Percentiles rank a stretch among this genome's conserved stretches.
Evolutionary conservation across 23 tunicate species (phyloP).

Genomic region (Trididemnum miniatum): DNA sequence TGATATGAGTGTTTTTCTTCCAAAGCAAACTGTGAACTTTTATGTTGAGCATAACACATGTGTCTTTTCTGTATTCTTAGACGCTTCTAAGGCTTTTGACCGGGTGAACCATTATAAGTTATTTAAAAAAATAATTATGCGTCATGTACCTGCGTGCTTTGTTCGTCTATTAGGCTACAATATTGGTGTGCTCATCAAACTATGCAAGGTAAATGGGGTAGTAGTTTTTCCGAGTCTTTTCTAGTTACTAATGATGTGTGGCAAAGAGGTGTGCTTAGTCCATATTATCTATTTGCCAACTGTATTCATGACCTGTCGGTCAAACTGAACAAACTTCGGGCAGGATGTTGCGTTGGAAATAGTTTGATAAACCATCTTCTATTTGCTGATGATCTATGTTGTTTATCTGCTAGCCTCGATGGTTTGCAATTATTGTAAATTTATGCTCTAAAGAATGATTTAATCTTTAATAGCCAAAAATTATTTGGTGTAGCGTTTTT

Average conservation of each 20-base stretch:
- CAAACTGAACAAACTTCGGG: background rate
- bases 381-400: slow-evolving; percentile 4
- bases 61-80: slow-evolving; percentile 4
- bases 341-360: background rate
- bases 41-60: background rate
- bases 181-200: background rate
- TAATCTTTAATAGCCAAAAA: background rate
- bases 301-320: background rate
- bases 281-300: background rate
- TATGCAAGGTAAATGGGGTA: background rate
- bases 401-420: background rate
- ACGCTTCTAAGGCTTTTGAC: slow-evolving; percentile 8
- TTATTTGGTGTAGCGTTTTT: background rate
- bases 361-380: background rate
- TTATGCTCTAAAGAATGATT: background rate
- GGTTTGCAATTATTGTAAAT: slow-evolving; percentile 1
- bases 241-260: background rate
- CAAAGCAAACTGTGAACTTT: slow-evolving; percentile 2
- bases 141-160: background rate
- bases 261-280: slow-evolving; percentile 13
- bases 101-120: background rate
- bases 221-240: background rate
- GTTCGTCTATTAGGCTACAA: background rate
- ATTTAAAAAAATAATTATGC: background rate
- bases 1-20: background rate